Conservation (phyloP, 1,140 invertebrate genomes). For the Drosophila ohnishii region DNA sequence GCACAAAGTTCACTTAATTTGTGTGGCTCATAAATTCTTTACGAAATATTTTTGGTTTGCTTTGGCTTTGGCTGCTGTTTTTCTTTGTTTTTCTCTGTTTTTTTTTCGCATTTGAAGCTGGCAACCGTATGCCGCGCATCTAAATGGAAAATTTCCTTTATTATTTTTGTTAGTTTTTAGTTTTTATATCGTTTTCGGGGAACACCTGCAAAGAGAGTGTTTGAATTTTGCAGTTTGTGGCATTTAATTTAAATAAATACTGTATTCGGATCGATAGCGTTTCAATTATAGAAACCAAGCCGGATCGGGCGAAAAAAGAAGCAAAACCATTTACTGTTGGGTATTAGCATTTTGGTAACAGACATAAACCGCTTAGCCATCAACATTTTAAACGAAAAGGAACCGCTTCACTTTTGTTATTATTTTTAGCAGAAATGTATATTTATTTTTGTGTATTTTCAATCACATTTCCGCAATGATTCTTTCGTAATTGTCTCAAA, state of each 20-base stretch:
- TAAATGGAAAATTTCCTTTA: constrained; percentile 49
- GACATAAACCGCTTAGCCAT: constrained; percentile 39
- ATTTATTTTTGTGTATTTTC: background rate
- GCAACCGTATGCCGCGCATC: constrained; percentile 23
- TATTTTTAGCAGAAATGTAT: background rate
- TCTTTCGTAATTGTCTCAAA: constrained; percentile 12
- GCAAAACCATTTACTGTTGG: constrained; percentile 12
- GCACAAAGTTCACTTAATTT: constrained; percentile 40
- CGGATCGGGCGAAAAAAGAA: constrained; percentile 1
- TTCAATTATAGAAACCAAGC: constrained; percentile 43
- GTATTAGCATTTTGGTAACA: constrained; percentile 26
- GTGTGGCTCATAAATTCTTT: constrained; percentile 41
- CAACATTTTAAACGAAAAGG: constrained; percentile 12
- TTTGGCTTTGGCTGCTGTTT: background rate
- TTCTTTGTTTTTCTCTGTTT: background rate
- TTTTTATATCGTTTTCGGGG: background rate
- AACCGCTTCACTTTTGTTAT: background rate
- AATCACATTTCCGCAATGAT: constrained; percentile 7
- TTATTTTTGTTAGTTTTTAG: constrained; percentile 4
- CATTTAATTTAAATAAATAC: constrained; percentile 53
- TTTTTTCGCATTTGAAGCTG: constrained; percentile 21
- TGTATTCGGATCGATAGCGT: constrained; percentile 24
- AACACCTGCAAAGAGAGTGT: constrained; percentile 22
- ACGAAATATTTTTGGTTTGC: constrained; percentile 36
- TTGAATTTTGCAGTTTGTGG: constrained; percentile 19